These are phyloP conservation scores for Catostylus mosaicus DNA, from an alignment of 30 jellyfish, hydroid and myxozoan genomes.

Conservation along the genomic window DNA sequence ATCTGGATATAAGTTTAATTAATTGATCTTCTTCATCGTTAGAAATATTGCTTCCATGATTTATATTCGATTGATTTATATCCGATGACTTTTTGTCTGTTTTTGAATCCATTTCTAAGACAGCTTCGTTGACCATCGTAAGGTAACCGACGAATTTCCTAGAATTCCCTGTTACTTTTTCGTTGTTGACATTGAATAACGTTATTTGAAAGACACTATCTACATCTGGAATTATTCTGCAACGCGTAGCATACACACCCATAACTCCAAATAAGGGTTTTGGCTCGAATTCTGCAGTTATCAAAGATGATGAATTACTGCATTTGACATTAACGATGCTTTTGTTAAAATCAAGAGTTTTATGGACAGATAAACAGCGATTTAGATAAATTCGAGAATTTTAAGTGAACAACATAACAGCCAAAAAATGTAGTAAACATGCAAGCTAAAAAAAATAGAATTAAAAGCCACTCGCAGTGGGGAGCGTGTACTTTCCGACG, in stretches of 20 bases:
- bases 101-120: neutral
- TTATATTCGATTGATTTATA: neutral
- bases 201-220: constrained; percentile 47
- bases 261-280: neutral
- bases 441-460: too few species aligned
- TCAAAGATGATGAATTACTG: constrained; percentile 47
- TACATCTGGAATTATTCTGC: constrained; percentile 52
- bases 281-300: constrained; percentile 66
- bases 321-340: constrained; percentile 38
- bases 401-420: too few species aligned
- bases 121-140: constrained; percentile 4
- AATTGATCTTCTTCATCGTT: constrained; percentile 12
- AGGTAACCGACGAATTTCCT: constrained; percentile 19
- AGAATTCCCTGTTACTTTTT: constrained; percentile 9
- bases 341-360: too few species aligned
- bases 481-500: too few species aligned
- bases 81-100: neutral
- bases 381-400: too few species aligned
- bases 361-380: too few species aligned
- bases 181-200: constrained; percentile 21
- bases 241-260: constrained; percentile 47
- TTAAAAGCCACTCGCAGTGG: too few species aligned
- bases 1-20: neutral
- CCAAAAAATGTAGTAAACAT: too few species aligned
- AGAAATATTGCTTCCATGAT: constrained; percentile 14